phyloP scores from a whole-genome alignment of 2,113 vertebrate species.

The Nothobranchius furzeri region DNA sequence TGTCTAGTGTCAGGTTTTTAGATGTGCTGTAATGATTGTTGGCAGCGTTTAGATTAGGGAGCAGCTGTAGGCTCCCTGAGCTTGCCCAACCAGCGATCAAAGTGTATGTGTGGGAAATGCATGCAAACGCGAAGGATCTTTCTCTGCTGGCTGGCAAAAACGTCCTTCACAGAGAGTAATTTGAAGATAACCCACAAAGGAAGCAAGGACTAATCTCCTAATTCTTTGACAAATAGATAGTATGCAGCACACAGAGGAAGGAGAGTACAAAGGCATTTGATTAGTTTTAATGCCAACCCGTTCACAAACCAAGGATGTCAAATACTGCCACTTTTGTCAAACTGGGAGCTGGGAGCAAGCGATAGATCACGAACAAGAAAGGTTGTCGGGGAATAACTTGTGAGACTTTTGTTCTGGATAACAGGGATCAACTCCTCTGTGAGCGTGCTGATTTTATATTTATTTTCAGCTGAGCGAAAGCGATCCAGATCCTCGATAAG shows the following conservation, averaged over 20 bases:
- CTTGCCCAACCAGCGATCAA: conserved; percentile 37
- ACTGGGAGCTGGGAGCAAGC: not conserved
- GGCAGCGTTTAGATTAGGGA: conserved; percentile 50
- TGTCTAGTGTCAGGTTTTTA: conserved; percentile 39
- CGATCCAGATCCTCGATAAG: not conserved
- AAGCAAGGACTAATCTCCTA: conserved; percentile 66
- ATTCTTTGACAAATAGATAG: conserved; percentile 71
- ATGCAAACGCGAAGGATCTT: conserved; percentile 51
- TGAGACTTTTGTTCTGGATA: conserved; percentile 1
- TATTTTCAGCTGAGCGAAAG: not conserved
- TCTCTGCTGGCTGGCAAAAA: conserved; percentile 48
- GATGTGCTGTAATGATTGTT: conserved; percentile 44
- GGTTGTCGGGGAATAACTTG: not conserved
- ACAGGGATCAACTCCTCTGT: not conserved
- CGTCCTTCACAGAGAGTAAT: conserved; percentile 61
- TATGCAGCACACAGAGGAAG: conserved; percentile 26
- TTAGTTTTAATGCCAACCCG: conserved; percentile 19
- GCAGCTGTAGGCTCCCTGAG: conserved; percentile 57
- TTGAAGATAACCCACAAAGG: conserved; percentile 61
- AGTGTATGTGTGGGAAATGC: conserved; percentile 52
- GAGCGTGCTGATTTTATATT: not conserved
- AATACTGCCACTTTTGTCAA: conserved; percentile 5
- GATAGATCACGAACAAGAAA: not conserved
- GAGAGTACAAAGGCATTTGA: conserved; percentile 43
- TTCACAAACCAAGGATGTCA: not conserved